Evolutionary conservation across 2,113 vertebrate genomes (phyloP).

Genomic region (Tricholaema leucomelas): DNA sequence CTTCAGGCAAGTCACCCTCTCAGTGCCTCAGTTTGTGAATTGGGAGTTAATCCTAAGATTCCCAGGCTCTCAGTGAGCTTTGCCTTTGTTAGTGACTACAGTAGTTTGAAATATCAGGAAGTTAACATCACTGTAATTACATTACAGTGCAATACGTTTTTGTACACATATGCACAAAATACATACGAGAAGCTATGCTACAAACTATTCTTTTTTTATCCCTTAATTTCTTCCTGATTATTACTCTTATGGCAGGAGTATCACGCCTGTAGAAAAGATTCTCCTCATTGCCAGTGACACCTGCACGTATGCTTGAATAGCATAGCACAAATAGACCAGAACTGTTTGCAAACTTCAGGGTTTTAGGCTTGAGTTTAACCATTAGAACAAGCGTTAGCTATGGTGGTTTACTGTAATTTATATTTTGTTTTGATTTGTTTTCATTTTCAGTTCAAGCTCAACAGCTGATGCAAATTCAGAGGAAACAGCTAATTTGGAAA

Average conservation of each 20-base stretch:
- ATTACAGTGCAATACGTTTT: no score
- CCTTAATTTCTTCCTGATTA: background rate
- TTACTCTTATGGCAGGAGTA: background rate
- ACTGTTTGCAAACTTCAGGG: background rate
- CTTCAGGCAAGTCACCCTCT: background rate
- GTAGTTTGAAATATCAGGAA: background rate
- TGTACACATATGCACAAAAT: no score
- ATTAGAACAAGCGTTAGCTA: constrained; percentile 61
- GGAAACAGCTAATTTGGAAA: constrained; percentile 82
- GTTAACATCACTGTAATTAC: background rate
- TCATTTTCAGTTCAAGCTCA: constrained; percentile 85
- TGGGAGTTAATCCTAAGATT: background rate
- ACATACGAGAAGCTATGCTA: background rate
- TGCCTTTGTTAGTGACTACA: background rate
- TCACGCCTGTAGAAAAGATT: background rate
- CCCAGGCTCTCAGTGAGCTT: background rate
- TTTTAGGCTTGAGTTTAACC: constrained; percentile 62
- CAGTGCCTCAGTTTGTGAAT: background rate
- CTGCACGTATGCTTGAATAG: background rate
- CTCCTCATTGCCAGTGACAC: background rate
- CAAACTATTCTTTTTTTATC: background rate
- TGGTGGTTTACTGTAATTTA: constrained; percentile 80
- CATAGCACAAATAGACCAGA: background rate
- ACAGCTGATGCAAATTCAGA: constrained; percentile 82
- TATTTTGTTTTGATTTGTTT: constrained; percentile 84